phyloP scores from a whole-genome alignment of 2,113 vertebrate genomes.

The Syngnathus scovelli region DNA sequence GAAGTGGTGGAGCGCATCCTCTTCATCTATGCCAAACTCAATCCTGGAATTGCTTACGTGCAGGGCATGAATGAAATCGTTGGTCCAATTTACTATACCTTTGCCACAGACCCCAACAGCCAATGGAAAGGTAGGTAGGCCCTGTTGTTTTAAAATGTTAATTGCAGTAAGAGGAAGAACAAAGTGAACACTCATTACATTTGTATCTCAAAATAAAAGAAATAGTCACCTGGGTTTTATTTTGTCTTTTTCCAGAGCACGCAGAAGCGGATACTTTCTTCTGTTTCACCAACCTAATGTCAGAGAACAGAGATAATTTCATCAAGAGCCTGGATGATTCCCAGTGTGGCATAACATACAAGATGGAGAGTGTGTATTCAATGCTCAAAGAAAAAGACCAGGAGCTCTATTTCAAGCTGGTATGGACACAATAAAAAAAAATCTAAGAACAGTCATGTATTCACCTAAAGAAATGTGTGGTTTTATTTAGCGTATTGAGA shows the following conservation, averaged over 20 bases:
- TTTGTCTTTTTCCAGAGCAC: conserved; percentile 73
- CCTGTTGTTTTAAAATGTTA: neutral
- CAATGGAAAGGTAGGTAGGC: conserved; percentile 86
- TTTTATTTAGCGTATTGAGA: no score
- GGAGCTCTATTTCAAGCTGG: conserved; percentile 90
- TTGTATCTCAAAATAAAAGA: neutral
- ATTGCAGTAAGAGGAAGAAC: neutral
- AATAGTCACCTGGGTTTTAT: neutral
- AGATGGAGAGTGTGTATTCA: conserved; percentile 96
- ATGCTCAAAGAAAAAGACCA: conserved; percentile 89
- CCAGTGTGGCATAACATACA: conserved; percentile 94
- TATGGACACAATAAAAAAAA: conserved; percentile 41
- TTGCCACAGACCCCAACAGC: conserved; percentile 88
- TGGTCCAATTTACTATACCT: conserved; percentile 95
- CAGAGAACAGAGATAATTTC: conserved; percentile 97
- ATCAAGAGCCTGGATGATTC: conserved; percentile 98
- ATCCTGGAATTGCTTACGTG: conserved; percentile 93
- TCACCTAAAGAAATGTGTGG: neutral
- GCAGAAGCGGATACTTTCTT: conserved; percentile 96
- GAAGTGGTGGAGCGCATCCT: conserved; percentile 97
- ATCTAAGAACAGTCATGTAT: neutral
- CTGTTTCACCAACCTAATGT: conserved; percentile 97
- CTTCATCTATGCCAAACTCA: conserved; percentile 98
- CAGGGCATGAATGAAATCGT: conserved; percentile 99
- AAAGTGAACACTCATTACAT: neutral